Evolutionary conservation across 2,888 invertebrate species (phyloP), one percentile per base, ranked within the genome.

Genomic region (Minunthozetes semirufus): DNA sequence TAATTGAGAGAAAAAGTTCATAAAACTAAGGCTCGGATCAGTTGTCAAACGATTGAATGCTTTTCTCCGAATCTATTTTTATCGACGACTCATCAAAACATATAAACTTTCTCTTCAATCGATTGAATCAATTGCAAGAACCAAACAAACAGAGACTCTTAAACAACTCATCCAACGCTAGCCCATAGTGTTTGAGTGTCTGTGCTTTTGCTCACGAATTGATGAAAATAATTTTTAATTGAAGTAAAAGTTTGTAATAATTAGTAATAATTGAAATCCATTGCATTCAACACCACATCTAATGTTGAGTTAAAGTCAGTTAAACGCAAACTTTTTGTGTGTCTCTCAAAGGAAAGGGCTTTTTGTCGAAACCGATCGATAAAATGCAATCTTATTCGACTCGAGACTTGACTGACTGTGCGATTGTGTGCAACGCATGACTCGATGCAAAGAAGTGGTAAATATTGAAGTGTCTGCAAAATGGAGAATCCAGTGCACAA

Each of bases 361-460:
- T 70, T 70, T 70, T 27, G 42, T n/a, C n/a, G n/a, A n/a, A 48
- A 27, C 42, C n/a, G 48, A 70, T 70, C 70, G 70, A 70, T 70
- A 70, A 70, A 70, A 19, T 25, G 70, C 46, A 70, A 70, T 70
- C 70, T 70, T 70, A 70, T 19, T 50, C 50, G 50, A 50, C 50
- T 50, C 50, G 2, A 42, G 42, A 50, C 50, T 50, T 19, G 50
- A 50, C 50, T 50, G 50, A 50, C 42, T 42, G 42, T 42, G 42
- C 42, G 42, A 42, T 42, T 42, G 53, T 22, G 53, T 53, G 59
- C 38, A 66, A 66, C 66, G 66, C 66, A 66, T 66, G 66, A 66
- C 17, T 66, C 38, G 42, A 42, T 17, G 42, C 17, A 17, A 70
- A 70, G 70, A 70, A 70, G 70, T 70, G 70, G 70, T 70, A 70